These are phyloP conservation scores for Cuculus canorus DNA, from an alignment of 2,797 vertebrate genomes.

Conservation along the genomic window DNA sequence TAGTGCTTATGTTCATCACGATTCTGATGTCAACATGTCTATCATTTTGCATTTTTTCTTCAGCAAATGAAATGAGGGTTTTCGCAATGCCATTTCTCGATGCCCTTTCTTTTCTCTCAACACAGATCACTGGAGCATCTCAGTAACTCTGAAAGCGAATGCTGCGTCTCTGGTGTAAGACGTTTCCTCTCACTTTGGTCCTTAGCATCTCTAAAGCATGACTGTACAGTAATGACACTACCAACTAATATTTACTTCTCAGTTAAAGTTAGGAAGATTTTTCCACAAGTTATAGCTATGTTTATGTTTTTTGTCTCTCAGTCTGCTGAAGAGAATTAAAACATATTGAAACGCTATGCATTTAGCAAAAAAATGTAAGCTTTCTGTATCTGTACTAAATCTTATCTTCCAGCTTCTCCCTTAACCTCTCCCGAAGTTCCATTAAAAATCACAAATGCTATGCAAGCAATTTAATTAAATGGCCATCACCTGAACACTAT, in stretches of 20 bases:
- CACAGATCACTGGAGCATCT: background rate
- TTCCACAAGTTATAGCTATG: background rate
- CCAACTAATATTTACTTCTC: background rate
- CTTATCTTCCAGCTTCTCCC: background rate
- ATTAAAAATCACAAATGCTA: constrained; percentile 3
- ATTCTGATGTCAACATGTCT: background rate
- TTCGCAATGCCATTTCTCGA: background rate
- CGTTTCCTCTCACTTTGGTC: background rate
- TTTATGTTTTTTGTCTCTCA: background rate
- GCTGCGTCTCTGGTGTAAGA: background rate
- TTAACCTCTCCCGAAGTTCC: background rate
- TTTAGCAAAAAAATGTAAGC: background rate
- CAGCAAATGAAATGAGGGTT: background rate
- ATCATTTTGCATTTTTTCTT: background rate
- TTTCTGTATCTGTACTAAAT: background rate
- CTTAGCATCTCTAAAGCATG: background rate
- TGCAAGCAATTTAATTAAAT: constrained; percentile 48
- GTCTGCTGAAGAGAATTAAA: background rate
- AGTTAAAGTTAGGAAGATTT: background rate
- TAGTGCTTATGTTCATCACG: background rate
- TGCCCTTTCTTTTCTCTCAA: background rate
- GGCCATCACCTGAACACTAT: background rate
- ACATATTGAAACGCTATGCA: background rate
- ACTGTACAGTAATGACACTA: background rate
- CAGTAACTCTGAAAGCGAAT: background rate